phyloP scores from a whole-genome alignment of 2,797 vertebrate genomes.

The Argya squamiceps region DNA sequence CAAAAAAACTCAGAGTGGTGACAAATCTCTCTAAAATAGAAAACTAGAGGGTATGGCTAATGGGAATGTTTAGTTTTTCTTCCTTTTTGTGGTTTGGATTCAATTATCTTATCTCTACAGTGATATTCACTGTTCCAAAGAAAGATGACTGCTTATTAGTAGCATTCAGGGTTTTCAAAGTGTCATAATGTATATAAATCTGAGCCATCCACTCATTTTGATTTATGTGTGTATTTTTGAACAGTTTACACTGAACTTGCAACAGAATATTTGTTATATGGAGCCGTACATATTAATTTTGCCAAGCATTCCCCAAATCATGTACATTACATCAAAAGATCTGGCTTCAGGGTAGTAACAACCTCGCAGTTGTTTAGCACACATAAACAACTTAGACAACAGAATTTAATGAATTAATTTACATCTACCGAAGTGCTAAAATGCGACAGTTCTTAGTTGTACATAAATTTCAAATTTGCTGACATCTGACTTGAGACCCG shows the following conservation, averaged over 20 bases:
- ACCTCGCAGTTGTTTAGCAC: not conserved
- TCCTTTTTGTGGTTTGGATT: not conserved
- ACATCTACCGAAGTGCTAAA: slow-evolving; percentile 7
- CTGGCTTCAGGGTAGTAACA: not conserved
- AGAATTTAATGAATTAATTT: slow-evolving; percentile 40
- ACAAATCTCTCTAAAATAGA: not conserved
- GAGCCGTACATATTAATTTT: not conserved
- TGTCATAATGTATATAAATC: not conserved
- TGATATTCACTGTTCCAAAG: too few species aligned
- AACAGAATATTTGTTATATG: not conserved
- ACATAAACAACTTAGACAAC: not conserved
- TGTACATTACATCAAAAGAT: not conserved
- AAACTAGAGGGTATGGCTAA: not conserved
- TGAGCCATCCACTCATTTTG: not conserved
- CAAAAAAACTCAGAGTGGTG: not conserved
- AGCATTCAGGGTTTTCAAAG: not conserved
- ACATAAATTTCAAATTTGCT: not conserved
- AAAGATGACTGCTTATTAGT: not conserved
- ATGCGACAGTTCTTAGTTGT: not conserved
- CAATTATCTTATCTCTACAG: not conserved
- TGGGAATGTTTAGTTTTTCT: not conserved
- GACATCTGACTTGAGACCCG: not conserved
- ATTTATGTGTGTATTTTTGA: not conserved
- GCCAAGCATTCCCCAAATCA: not conserved
- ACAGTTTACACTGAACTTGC: not conserved